phyloP scores from a whole-genome alignment of 1,140 invertebrate species.

The Hypothenemus hampei region DNA sequence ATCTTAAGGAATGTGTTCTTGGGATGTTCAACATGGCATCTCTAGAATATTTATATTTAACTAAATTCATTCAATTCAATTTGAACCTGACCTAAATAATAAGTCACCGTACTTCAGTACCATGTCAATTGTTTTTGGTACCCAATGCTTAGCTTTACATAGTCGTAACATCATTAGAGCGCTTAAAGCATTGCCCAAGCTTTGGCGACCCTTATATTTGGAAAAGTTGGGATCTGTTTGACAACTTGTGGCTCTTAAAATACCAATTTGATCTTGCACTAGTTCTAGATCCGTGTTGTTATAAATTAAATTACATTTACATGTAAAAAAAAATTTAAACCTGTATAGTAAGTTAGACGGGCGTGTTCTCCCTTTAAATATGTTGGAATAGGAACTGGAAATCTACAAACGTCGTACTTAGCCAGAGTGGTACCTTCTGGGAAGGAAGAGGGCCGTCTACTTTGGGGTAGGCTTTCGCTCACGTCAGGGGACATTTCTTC shows the following conservation, averaged over 20 bases:
- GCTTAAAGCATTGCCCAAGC: slow-evolving; percentile 36
- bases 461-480: slow-evolving; percentile 1
- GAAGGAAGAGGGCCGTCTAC: slow-evolving; percentile 22
- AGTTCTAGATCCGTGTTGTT: slow-evolving; percentile 31
- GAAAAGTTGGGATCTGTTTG: slow-evolving; percentile 38
- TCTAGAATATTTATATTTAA: background rate
- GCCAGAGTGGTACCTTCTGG: slow-evolving; percentile 6
- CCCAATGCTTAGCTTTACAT: slow-evolving; percentile 36
- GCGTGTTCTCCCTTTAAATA: slow-evolving; percentile 18
- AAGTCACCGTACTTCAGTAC: slow-evolving; percentile 35
- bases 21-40: slow-evolving; percentile 29
- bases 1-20: slow-evolving; percentile 20
- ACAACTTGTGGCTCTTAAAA: slow-evolving; percentile 34
- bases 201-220: slow-evolving; percentile 35
- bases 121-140: slow-evolving; percentile 34
- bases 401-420: slow-evolving; percentile 25
- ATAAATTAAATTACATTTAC: too few relatives aligned
- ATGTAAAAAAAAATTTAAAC: slow-evolving; percentile 13
- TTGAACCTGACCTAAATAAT: slow-evolving; percentile 17
- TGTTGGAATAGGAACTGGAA: slow-evolving; percentile 18
- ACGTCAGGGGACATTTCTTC: slow-evolving; percentile 24
- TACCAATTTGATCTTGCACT: slow-evolving; percentile 29
- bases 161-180: slow-evolving; percentile 37
- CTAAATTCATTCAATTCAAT: background rate
- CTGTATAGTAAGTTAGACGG: slow-evolving; percentile 22